Evolutionary conservation across 2,888 invertebrate species (phyloP).

Genomic region (Dusona sp.): DNA sequence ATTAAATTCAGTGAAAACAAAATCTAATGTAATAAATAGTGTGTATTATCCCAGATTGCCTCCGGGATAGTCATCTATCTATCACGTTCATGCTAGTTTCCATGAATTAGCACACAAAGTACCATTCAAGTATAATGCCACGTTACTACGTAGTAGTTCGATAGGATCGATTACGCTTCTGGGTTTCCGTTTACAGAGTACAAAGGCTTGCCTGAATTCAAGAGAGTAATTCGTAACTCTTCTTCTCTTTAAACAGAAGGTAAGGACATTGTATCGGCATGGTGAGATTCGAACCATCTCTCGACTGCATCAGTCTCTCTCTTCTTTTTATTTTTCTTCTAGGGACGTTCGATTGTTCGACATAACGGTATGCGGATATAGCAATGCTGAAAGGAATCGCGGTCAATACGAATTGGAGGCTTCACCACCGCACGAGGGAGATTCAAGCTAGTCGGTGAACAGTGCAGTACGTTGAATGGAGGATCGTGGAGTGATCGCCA

Average conservation of each 20-base stretch:
- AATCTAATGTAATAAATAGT: constrained; percentile 1
- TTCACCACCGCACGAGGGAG: background rate
- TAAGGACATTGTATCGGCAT: constrained; percentile 5
- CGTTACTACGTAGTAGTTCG: constrained; percentile 18
- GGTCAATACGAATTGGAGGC: constrained; percentile 22
- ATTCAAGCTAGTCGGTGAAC: background rate
- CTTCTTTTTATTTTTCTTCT: constrained; percentile 19
- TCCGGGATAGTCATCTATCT: constrained; percentile 14
- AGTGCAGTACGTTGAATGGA: constrained; percentile 6
- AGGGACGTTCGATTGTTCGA: constrained; percentile 48
- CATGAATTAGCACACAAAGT: constrained; percentile 21
- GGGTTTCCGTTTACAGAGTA: constrained; percentile 17
- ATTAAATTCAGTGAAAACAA: background rate
- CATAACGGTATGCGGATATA: constrained; percentile 25
- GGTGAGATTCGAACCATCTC: constrained; percentile 12
- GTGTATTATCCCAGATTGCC: constrained; percentile 27
- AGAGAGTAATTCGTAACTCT: constrained; percentile 36
- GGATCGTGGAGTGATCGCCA: constrained; percentile 17
- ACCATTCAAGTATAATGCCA: constrained; percentile 14
- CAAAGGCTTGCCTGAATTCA: constrained; percentile 24
- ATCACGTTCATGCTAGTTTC: constrained; percentile 30
- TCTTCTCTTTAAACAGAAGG: constrained; percentile 3
- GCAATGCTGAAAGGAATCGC: constrained; percentile 9
- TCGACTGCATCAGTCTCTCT: constrained; percentile 13
- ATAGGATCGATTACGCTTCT: constrained; percentile 24